Base-by-base conservation (phyloP, 2,888 invertebrate species). In the Drosophila greeni region DNA sequence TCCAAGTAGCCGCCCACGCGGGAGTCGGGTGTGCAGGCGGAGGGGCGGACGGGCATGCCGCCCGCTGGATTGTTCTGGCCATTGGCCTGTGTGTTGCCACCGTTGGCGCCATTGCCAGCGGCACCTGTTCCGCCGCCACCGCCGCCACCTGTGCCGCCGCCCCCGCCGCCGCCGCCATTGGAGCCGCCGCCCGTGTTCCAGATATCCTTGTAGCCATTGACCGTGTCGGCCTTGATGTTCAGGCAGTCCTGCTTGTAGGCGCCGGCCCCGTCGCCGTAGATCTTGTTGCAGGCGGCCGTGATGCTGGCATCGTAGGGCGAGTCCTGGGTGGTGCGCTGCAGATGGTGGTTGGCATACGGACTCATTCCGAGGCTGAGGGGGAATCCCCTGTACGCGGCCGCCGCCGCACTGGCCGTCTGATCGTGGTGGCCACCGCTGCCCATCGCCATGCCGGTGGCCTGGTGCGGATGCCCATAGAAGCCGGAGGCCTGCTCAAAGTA, bases 391-490 rank as follows among this genome's bases (percentile, higher is more conserved):
- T 96, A 95, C 33, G 91, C 91, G 9, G 92, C 92, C 42, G 93
- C 93, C 54, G 92, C 92, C 47, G 89, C 88, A 66, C 88, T 86
- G 51, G 92, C 91, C 75, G 93, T 91, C 89, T 95, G 93, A 90
- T 94, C 92, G 80, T 95, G 95, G 84, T 93, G 93, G 74, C 92
- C 92, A 73, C 91, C 91, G 68, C 92, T 91, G 85, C 92, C 90
- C 89, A 92, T 90, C 66, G 93, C 91, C 87, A 91, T 90, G 74
- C 91, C 92, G 79, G 93, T 91, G 71, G 92, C 92, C 90, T 96
- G 94, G 91, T 95, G 94, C 88, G 96, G 96, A 90, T 96, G 95
- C 87, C 96, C 96, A 91, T 97, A 97, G 91, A 97, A 97, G 90
- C 96, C 96, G 90, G 95, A 94, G 81, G 86, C 87, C 91, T 97